Base-by-base conservation (phyloP, 2,113 vertebrate species). In the Otocyon megalotis region DNA sequence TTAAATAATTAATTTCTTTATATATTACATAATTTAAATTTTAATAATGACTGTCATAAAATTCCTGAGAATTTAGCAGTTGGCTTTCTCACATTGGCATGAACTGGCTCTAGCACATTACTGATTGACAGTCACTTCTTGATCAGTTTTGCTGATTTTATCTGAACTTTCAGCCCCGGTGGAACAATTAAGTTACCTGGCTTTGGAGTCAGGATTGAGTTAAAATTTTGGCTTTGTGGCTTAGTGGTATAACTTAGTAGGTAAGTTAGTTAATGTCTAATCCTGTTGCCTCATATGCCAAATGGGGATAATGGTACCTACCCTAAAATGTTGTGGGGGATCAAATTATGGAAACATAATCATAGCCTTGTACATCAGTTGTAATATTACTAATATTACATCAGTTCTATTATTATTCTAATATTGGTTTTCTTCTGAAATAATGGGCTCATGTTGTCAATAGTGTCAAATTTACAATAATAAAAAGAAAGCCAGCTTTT, bases 1-100 rank as follows among this genome's bases (percentile, higher is more conserved):
- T 72, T 86, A 60, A 60, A 67, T 56, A 54, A 77, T 88, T 93
- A 82, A 93, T 82, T 60, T 82, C 71, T 77, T 56, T 90, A n/a
- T 35, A 35, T 1, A 71, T 63, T 90, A 35, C 28, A 37, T 28
- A 74, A 69, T 65, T 92, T 67, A 76, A 37, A 62, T 91, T 37
- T 96, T 96, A 74, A 37, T 86, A 71, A 87, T 35, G 13, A 53
- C 6, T 32, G 3, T 65, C 65, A 85, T 0, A 60, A 54, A 24
- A 67, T 71, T 90, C 53, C 63, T 94, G 84, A 90, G 90, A 63
- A 63, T 60, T 37, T 54, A 60, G 8, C 56, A 32, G 26, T 54
- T 60, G 80, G 7, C 26, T 28, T 60, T 85, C 43, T 53, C 20
- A 22, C 14, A 24, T 28, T 76, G 37, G 13, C 50, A 28, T 67